Base-by-base conservation (phyloP, 2,797 vertebrate species). In the Enteromius treurensis region DNA sequence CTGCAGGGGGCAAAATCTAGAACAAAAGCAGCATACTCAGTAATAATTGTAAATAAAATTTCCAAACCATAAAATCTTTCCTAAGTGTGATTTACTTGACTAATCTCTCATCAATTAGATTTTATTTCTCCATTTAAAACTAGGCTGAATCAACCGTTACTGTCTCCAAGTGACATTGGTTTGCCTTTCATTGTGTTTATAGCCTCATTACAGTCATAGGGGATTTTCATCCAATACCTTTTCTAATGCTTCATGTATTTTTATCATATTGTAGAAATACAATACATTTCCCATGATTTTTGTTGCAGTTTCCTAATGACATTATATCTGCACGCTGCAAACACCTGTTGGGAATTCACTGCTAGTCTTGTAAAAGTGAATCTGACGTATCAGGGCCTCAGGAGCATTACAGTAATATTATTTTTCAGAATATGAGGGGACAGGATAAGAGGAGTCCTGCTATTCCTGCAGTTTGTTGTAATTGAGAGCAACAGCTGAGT, bases 11-110 rank as follows among this genome's bases (percentile, higher is more conserved):
- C 53, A 79, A 68, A 37, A 76, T 82, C 65, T 89, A 79, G 87
- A 79, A 84, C 86, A 81, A 62, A 89, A 89, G 40, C 51, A 88
- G 42, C 51, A 80, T 86, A 86, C 89, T 87, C 53, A 60, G 82
- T 90, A 92, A 92, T 91, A 86, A 91, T 92, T 95, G 92, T 95
- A 95, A 95, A 95, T 95, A 95, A 95, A 94, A 91, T 83, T 23
- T 88, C 80, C 86, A 92, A 93, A 93, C 65, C 45, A 69, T 81
- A 73, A 76, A 26, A 26, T 75, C 42, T 64, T 0, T 1, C 77
- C 70, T 77, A 47, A 53, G 34, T 82, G 67, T 32, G 21, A 55
- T 78, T 70, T 45, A 65, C 29, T 85, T 78, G 78, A 55, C 42
- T 81, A 23, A 73, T 37, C 5, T 53, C 40, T 65, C 19, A 11